phyloP scores from a whole-genome alignment of 2,888 invertebrate species.

The Lepidocyrtinus sp. region DNA sequence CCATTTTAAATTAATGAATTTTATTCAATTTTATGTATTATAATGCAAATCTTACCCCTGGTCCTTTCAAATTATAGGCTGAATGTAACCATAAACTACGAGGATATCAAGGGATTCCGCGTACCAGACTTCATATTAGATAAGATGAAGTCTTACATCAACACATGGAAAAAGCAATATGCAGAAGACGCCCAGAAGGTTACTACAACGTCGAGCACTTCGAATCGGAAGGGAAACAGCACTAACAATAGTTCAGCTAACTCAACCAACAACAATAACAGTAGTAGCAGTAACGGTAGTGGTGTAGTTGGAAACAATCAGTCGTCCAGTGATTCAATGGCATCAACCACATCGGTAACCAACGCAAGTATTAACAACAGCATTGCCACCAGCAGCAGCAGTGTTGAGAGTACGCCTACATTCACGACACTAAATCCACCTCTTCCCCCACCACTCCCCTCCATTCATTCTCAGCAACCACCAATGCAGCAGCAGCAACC shows the following conservation, averaged over 20 bases:
- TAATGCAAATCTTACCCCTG: neutral
- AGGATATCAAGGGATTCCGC: conserved; percentile 83
- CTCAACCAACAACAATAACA: conserved; percentile 32
- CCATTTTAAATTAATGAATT: neutral
- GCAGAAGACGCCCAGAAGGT: conserved; percentile 68
- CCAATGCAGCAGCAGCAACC: conserved; percentile 49
- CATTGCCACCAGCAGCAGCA: conserved; percentile 59
- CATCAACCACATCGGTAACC: conserved; percentile 38
- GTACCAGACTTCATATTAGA: conserved; percentile 83
- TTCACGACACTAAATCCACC: conserved; percentile 66
- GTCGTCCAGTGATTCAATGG: conserved; percentile 19
- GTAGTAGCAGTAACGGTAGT: conserved; percentile 28
- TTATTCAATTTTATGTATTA: neutral
- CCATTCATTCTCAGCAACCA: conserved; percentile 43
- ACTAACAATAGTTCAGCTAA: conserved; percentile 45
- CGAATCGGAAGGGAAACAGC: conserved; percentile 37
- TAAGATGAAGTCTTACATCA: conserved; percentile 82
- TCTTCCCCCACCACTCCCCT: conserved; percentile 58
- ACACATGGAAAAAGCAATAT: conserved; percentile 71
- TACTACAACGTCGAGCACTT: conserved; percentile 43
- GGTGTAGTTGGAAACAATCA: neutral
- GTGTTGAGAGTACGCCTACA: conserved; percentile 51
- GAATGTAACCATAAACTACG: conserved; percentile 71
- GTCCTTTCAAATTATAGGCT: conserved; percentile 56
- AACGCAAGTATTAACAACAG: conserved; percentile 59